phyloP scores from a whole-genome alignment of 2,888 invertebrate genomes.

The Idaea straminata region DNA sequence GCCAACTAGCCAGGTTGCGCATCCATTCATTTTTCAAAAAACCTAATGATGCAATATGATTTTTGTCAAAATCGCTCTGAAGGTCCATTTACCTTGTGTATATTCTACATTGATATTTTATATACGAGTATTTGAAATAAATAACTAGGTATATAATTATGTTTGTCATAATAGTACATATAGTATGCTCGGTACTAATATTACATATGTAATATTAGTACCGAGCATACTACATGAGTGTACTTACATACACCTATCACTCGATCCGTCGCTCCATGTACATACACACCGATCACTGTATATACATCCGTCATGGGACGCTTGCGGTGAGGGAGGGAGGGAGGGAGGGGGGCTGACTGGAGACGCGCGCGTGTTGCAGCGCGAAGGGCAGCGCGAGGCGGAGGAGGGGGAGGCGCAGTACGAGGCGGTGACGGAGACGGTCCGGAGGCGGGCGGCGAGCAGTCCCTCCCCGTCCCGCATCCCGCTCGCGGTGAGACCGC shows the following conservation, averaged over 20 bases:
- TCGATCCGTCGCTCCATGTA: background rate
- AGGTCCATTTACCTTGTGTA: too few relatives aligned
- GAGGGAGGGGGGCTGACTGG: constrained; percentile 13
- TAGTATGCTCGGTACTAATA: too few relatives aligned
- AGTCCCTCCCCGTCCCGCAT: constrained; percentile 64
- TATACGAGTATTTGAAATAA: too few relatives aligned
- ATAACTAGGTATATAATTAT: too few relatives aligned
- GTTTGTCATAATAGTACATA: too few relatives aligned
- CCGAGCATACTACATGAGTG: too few relatives aligned
- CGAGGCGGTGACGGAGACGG: constrained; percentile 83
- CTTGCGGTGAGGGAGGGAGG: constrained; percentile 9
- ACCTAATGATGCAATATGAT: too few relatives aligned
- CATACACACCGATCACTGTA: constrained; percentile 25
- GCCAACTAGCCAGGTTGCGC: too few relatives aligned
- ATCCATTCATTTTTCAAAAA: too few relatives aligned
- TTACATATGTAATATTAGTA: too few relatives aligned
- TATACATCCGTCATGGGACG: constrained; percentile 35
- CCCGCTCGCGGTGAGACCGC: constrained; percentile 66
- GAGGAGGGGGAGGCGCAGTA: constrained; percentile 56
- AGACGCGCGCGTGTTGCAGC: constrained; percentile 52
- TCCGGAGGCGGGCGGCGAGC: constrained; percentile 79
- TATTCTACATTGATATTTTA: too few relatives aligned
- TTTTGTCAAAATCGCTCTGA: too few relatives aligned
- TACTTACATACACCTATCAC: background rate
- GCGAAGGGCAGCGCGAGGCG: constrained; percentile 35